These are phyloP conservation scores for Luperina nickerlii DNA, from an alignment of 2,888 invertebrate species.

Conservation along the genomic window DNA sequence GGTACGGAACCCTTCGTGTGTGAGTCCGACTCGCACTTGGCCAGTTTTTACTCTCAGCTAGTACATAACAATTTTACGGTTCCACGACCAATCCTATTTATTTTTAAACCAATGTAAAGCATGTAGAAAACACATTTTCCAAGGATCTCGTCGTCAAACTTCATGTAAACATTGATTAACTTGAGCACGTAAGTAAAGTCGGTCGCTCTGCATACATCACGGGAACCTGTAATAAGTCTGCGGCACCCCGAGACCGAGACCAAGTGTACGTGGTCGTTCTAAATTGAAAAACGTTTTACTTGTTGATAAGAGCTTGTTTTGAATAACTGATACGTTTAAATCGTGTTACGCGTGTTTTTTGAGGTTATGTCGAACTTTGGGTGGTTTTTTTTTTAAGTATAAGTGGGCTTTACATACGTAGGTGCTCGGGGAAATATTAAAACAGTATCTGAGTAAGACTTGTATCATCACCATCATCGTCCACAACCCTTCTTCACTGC, in stretches of 20 bases:
- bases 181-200: slow-evolving; percentile 68
- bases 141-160: background rate
- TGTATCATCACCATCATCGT: background rate
- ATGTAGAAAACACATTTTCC: slow-evolving; percentile 1
- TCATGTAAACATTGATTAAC: slow-evolving; percentile 59
- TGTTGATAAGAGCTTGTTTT: slow-evolving; percentile 27
- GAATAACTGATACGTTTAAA: background rate
- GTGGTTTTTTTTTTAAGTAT: background rate
- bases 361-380: background rate
- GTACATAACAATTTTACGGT: no score
- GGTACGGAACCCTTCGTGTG: no score
- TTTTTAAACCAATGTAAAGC: background rate
- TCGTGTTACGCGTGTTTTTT: background rate
- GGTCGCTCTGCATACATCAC: slow-evolving; percentile 52
- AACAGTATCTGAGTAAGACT: background rate
- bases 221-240: slow-evolving; percentile 46
- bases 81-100: background rate
- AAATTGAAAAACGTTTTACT: slow-evolving; percentile 47
- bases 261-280: slow-evolving; percentile 24
- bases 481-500: background rate
- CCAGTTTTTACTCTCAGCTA: background rate
- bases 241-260: slow-evolving; percentile 38
- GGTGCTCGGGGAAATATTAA: background rate
- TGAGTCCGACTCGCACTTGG: no score
- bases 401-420: background rate